Conservation (phyloP, 2,113 vertebrate species). For the Panthera leo region DNA sequence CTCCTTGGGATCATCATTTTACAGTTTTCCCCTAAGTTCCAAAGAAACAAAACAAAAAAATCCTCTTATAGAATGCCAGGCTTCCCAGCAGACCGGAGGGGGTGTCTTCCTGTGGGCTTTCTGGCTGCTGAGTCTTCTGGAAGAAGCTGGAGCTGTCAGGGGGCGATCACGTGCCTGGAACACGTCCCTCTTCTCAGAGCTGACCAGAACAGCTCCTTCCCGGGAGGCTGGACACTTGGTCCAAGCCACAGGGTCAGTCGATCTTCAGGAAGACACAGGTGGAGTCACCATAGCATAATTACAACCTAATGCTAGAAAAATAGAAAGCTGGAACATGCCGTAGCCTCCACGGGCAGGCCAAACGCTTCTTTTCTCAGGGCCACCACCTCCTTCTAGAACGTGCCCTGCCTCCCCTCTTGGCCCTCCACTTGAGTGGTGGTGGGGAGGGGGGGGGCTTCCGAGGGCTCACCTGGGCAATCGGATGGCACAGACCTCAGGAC, state of each 20-base stretch:
- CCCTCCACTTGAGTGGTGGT: too few species aligned
- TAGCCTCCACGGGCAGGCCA: rapidly evolving
- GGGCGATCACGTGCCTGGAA: not conserved
- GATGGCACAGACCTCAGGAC: not conserved
- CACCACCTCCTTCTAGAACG: not conserved
- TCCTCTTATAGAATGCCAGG: not conserved
- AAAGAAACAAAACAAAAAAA: not conserved
- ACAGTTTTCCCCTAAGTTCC: not conserved
- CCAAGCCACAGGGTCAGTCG: not conserved
- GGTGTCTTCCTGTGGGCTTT: too few species aligned
- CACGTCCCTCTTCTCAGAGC: not conserved
- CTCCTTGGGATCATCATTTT: not conserved
- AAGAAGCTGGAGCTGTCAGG: not conserved
- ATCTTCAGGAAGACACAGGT: not conserved
- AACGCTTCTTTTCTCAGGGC: not conserved
- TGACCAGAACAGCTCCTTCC: not conserved
- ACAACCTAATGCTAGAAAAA: not conserved
- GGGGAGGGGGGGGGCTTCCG: not conserved
- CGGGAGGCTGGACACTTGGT: not conserved
- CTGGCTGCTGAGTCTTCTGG: not conserved
- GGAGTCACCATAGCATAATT: not conserved
- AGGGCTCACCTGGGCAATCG: not conserved
- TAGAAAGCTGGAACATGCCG: not conserved
- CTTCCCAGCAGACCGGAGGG: not conserved
- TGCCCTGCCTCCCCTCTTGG: rapidly evolving